Evolutionary conservation across 2,797 vertebrate genomes (phyloP).

Genomic region (Coregonus suidteri): DNA sequence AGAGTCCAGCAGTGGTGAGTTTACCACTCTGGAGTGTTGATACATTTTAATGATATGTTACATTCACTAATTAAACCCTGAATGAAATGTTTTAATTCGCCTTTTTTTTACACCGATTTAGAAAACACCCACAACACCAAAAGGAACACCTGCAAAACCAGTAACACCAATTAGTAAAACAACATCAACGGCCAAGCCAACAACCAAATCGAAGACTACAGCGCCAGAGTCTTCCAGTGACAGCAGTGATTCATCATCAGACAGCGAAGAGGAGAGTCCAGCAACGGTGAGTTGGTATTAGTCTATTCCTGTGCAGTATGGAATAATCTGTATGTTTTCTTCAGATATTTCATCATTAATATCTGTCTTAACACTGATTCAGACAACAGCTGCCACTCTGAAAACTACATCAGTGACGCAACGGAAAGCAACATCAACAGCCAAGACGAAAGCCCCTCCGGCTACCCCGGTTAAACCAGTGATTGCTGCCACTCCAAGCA

Average conservation of each 20-base stretch:
- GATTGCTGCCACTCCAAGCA: too few relatives aligned
- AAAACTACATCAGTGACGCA: not conserved
- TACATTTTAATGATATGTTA: too few relatives aligned
- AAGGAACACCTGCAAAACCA: not conserved
- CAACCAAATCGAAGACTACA: not conserved
- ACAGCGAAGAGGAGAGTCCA: conserved; percentile 5
- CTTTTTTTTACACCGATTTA: not conserved
- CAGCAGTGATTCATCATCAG: conserved; percentile 22
- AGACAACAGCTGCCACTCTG: not conserved
- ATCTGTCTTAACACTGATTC: not conserved
- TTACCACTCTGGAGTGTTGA: not conserved
- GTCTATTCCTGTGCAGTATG: not conserved
- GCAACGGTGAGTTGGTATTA: not conserved
- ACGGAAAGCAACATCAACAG: too few relatives aligned
- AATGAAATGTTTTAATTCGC: not conserved
- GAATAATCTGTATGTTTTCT: not conserved
- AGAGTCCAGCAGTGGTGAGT: not conserved
- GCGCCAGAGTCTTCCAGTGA: conserved; percentile 15
- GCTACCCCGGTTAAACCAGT: too few relatives aligned
- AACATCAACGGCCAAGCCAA: not conserved
- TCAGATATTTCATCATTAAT: not conserved
- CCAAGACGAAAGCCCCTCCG: not conserved
- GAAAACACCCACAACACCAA: not conserved
- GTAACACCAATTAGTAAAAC: not conserved
- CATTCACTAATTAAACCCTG: not conserved